Base-by-base conservation (phyloP, 1,140 invertebrate species). In the Drosophila pachea region DNA sequence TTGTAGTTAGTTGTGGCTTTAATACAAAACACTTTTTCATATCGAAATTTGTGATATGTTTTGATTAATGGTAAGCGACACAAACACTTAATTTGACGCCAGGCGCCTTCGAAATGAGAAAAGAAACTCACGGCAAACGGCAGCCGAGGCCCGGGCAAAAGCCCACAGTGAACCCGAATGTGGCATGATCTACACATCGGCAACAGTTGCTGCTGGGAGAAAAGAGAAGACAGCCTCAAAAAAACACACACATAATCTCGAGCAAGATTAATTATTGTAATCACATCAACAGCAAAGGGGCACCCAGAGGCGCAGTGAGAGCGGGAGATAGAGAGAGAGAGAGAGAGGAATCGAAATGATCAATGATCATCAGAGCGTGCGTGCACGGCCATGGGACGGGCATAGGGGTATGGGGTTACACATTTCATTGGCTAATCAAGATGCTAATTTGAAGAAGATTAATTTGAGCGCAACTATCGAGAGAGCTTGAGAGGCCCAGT, bases 11-110 rank as follows among this genome's bases (percentile, higher is more conserved):
- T 67, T 73, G 60, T 45, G 56, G 72, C 76, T 88, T 76, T 86
- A 86, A 40, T 69, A 69, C 79, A 79, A 84, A 84, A 84, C 76
- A 84, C 64, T 86, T 86, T 86, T 86, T 86, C 81, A 86, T 86
- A 86, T 86, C 81, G 81, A 86, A 86, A 86, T 72, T 86, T 86
- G 76, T 86, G 82, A 86, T 86, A 86, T 84, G 82, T 79, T 71
- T 67, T 86, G 86, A 88, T 88, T 88, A 88, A 88, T 88, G 86
- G 74, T 62, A 69, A 88, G 77, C 86, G 86, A 88, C 86, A 88
- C 86, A 88, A 88, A 88, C 86, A 88, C 86, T 88, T 88, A 88
- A 88, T 88, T 88, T 88, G 86, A 88, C 86, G 86, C 86, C 72
- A 86, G 86, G 86, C 86, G 86, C 86, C 86, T 83, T 75, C 42